These are phyloP conservation scores for Sepiola atlantica DNA, from an alignment of 2,888 invertebrate genomes.

Conservation along the genomic window DNA sequence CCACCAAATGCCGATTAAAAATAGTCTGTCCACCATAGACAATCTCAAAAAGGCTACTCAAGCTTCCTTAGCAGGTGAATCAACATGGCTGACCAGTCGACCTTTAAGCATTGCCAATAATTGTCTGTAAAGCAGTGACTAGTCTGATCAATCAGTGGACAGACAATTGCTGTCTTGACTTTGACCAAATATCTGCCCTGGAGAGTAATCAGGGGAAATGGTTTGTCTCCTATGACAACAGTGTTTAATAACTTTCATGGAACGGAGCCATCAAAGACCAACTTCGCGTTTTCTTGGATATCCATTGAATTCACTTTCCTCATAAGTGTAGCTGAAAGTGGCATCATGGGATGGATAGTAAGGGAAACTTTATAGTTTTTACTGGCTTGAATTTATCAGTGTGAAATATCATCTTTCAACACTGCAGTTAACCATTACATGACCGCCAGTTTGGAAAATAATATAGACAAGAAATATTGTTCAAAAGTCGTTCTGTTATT, in stretches of 20 bases:
- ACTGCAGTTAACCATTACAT: too few species aligned
- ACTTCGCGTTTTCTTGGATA: neutral
- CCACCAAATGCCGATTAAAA: neutral
- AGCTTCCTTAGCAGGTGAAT: neutral
- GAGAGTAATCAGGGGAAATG: neutral
- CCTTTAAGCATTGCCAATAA: neutral
- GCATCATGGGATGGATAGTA: neutral
- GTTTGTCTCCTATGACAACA: neutral
- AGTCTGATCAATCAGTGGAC: neutral
- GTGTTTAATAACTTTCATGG: neutral
- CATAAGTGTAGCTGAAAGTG: neutral
- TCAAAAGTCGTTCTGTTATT: too few species aligned
- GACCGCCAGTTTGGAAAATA: too few species aligned
- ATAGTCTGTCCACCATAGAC: neutral
- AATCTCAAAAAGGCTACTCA: neutral
- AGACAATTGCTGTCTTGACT: neutral
- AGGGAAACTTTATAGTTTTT: neutral
- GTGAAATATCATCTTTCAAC: neutral
- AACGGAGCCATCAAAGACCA: neutral
- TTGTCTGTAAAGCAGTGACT: neutral
- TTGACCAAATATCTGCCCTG: neutral
- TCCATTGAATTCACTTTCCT: neutral
- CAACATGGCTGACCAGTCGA: neutral
- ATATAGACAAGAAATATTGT: too few species aligned
- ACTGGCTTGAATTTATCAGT: neutral